Percentiles rank a stretch among this genome's conserved stretches.
Conservation (phyloP, 2,888 invertebrate species). For the Netelia virgata region DNA sequence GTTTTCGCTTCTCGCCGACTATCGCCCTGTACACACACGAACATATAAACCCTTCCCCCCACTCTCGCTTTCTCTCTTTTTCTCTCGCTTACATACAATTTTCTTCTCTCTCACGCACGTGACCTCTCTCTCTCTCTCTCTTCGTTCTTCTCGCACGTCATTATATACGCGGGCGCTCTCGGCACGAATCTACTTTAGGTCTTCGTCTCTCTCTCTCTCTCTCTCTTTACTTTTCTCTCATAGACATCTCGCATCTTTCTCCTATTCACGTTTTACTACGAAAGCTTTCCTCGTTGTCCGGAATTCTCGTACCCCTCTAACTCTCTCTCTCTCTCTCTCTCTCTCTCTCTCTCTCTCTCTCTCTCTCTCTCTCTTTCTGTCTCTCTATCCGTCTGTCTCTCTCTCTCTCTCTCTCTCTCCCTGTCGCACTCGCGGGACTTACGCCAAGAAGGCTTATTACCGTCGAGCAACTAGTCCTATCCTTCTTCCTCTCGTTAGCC, state of each 20-base stretch:
- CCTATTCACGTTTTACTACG: conserved; percentile 7
- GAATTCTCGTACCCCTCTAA: conserved; percentile 69
- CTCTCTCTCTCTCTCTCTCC: conserved; percentile 9
- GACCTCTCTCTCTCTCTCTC: conserved; percentile 65
- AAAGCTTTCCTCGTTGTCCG: conserved; percentile 53
- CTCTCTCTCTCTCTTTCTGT: conserved; percentile 11
- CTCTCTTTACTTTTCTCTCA: conserved; percentile 40
- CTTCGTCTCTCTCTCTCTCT: conserved; percentile 61
- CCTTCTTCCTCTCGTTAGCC: conserved; percentile 81
- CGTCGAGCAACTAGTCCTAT: conserved; percentile 79
- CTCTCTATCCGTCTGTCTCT: conserved; percentile 12
- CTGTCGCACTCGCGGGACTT: conserved; percentile 27
- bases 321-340: conserved; percentile 70
- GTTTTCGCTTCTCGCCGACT: conserved; percentile 72
- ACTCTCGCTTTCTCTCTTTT: conserved; percentile 62
- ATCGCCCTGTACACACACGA: conserved; percentile 50
- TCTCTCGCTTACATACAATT: conserved; percentile 35
- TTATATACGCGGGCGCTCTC: conserved; percentile 80
- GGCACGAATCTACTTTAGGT: conserved; percentile 83
- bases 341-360: conserved; percentile 8
- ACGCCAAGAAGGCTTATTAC: conserved; percentile 79
- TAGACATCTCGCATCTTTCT: conserved; percentile 39
- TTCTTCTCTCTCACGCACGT: conserved; percentile 62
- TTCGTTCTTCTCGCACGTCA: conserved; percentile 80
- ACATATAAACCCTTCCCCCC: conserved; percentile 12